phyloP scores from a whole-genome alignment of 2,113 vertebrate genomes.

The Glaucidium brasilianum region DNA sequence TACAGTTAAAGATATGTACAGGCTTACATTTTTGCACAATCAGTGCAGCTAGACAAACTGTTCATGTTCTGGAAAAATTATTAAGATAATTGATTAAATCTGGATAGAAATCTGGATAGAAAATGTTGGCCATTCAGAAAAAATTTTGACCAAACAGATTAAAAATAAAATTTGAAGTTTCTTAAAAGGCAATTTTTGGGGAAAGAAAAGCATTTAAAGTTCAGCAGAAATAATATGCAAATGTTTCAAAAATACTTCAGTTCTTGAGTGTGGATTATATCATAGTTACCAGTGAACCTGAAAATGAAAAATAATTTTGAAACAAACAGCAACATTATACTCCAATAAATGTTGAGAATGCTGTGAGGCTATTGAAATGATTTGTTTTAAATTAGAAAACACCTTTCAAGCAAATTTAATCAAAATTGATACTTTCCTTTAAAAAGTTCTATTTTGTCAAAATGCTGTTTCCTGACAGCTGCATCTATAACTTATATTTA shows the following conservation, averaged over 20 bases:
- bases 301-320: background rate
- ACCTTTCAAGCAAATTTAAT: slow-evolving; percentile 51
- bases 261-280: background rate
- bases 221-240: background rate
- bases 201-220: background rate
- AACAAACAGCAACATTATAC: background rate
- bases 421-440: slow-evolving; percentile 32
- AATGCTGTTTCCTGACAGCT: slow-evolving; percentile 54
- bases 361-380: background rate
- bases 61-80: background rate
- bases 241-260: background rate
- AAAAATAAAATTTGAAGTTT: background rate
- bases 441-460: slow-evolving; percentile 46
- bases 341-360: background rate
- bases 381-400: slow-evolving; percentile 49
- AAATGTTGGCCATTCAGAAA: background rate
- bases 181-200: background rate
- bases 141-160: background rate
- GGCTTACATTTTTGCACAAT: background rate
- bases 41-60: background rate
- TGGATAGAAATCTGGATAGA: background rate
- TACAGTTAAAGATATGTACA: background rate
- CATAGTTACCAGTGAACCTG: background rate
- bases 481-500: slow-evolving; percentile 59
- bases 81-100: background rate